Percentiles rank a stretch among this genome's conserved stretches.
Conservation (phyloP, 2,797 vertebrate species). For the Ciconia nigra region DNA sequence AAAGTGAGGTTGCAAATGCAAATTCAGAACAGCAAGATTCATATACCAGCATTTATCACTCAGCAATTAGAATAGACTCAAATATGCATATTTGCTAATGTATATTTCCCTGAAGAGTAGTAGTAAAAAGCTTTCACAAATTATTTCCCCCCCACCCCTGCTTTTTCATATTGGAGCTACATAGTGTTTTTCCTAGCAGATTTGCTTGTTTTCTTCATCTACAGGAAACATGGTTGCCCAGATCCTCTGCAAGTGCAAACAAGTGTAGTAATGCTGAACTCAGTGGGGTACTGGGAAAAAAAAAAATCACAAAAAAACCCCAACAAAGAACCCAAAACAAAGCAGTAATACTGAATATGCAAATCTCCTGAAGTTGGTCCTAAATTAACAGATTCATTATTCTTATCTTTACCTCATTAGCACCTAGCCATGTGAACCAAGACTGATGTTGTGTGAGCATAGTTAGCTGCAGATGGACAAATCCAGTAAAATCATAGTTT, state of each 20-base stretch:
- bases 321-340: neutral
- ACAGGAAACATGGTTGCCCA: neutral
- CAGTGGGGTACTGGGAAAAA: neutral
- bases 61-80: neutral
- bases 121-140: conserved; percentile 1
- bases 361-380: neutral
- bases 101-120: neutral
- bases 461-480: neutral
- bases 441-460: neutral
- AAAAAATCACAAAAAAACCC: rapidly evolving
- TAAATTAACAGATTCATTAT: neutral
- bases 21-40: neutral
- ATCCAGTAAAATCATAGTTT: neutral
- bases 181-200: neutral
- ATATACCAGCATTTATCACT: neutral
- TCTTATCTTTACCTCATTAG: neutral
- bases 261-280: neutral
- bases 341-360: neutral
- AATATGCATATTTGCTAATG: neutral
- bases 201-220: neutral
- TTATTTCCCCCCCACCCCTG: neutral
- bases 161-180: neutral
- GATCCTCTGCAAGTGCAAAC: neutral
- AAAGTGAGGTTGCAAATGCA: neutral
- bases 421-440: neutral